These are phyloP conservation scores for Lethocerus indicus DNA, from an alignment of 1,140 invertebrate genomes.

Conservation along the genomic window DNA sequence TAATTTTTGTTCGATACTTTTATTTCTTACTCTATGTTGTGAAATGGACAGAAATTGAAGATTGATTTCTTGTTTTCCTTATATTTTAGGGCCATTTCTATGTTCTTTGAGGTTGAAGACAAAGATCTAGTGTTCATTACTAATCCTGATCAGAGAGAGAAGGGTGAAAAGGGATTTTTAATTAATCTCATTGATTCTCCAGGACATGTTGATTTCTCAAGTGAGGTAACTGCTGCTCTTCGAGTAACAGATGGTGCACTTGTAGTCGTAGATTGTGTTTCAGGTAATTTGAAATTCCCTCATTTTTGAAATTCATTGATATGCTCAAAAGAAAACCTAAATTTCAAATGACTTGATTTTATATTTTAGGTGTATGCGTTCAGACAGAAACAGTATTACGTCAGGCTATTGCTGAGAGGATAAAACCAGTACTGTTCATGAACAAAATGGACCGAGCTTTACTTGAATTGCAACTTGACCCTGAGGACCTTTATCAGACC, in stretches of 20 bases:
- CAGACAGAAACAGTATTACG: constrained; percentile 98
- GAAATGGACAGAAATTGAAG: not conserved
- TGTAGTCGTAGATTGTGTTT: constrained; percentile 98
- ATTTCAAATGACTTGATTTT: too few relatives aligned
- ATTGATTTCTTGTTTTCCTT: constrained; percentile 4
- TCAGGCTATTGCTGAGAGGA: constrained; percentile 97
- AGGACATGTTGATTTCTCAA: constrained; percentile 98
- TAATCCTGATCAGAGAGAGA: constrained; percentile 72
- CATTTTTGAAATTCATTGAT: not conserved
- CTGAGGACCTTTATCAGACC: constrained; percentile 96
- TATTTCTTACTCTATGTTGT: not conserved
- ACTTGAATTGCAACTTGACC: constrained; percentile 83
- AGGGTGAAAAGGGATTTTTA: constrained; percentile 86
- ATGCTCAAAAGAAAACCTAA: too few relatives aligned
- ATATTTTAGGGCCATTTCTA: constrained; percentile 76
- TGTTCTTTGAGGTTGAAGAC: constrained; percentile 91
- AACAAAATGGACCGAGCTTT: constrained; percentile 99
- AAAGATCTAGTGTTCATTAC: constrained; percentile 86
- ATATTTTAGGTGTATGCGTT: constrained; percentile 79
- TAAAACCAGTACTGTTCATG: constrained; percentile 99
- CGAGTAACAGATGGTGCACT: constrained; percentile 98
- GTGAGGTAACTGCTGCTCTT: constrained; percentile 95
- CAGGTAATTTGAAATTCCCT: constrained; percentile 47
- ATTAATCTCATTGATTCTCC: constrained; percentile 99
- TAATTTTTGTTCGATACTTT: not conserved